Conservation (phyloP, 37 sponge, comb jelly and placozoan genomes). For the Crambe crambe region DNA sequence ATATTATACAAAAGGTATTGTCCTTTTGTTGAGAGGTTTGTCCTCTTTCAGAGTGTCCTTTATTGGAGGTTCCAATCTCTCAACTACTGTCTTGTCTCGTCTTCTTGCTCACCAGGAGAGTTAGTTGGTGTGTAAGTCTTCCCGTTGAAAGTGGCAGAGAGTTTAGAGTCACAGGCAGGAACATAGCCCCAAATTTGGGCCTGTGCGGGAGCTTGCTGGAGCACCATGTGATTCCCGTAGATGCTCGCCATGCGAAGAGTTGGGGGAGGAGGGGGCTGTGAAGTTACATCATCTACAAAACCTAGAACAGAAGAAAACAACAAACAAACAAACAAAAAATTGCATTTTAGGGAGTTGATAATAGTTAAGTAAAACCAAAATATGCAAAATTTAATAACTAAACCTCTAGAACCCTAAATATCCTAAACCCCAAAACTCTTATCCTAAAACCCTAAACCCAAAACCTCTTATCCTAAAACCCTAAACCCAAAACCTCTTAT, state of each 20-base stretch:
- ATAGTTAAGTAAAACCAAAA: too few species aligned
- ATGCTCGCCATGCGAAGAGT: constrained; percentile 44
- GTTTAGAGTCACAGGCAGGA: constrained; percentile 6
- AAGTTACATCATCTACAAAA: background rate
- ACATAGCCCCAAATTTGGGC: constrained; percentile 56
- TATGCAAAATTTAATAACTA: too few species aligned
- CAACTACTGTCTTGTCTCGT: background rate
- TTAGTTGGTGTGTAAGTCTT: constrained; percentile 4
- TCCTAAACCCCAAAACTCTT: too few species aligned
- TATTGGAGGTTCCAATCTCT: background rate
- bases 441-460: too few species aligned
- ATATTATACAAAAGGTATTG: background rate
- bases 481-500: too few species aligned
- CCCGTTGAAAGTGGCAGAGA: constrained; percentile 18
- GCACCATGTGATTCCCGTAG: constrained; percentile 59
- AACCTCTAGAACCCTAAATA: too few species aligned
- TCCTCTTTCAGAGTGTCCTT: too few species aligned
- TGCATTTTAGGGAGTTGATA: too few species aligned
- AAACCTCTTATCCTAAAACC: too few species aligned
- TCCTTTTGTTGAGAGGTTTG: background rate
- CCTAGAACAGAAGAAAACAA: too few species aligned
- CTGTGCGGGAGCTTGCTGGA: constrained; percentile 46
- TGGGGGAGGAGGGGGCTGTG: background rate
- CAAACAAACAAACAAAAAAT: too few species aligned
- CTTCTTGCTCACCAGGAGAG: constrained; percentile 9